Percentiles rank a stretch among this genome's conserved stretches.
Evolutionary conservation across 2,113 vertebrate genomes (phyloP).

Genomic region (Oncorhynchus masou): DNA sequence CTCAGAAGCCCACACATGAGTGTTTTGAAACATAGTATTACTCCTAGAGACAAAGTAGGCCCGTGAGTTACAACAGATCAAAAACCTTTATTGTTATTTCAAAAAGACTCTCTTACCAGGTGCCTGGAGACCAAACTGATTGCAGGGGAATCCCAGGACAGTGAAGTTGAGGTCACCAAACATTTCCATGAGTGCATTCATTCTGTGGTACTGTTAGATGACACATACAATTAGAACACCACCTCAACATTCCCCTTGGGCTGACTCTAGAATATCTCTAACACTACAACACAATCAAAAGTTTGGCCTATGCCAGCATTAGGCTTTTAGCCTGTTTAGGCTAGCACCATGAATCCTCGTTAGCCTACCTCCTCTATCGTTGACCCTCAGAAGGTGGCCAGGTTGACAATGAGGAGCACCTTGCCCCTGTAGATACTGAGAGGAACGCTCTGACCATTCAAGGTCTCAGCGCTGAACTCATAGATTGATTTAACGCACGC

Average conservation of each 20-base stretch:
- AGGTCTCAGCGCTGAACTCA: slow-evolving; percentile 71
- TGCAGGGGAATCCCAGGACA: slow-evolving; percentile 76
- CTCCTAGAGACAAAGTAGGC: no score
- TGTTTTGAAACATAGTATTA: no score
- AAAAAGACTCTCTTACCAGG: slow-evolving; percentile 63
- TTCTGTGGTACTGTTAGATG: slow-evolving; percentile 67
- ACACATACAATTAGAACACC: slow-evolving; percentile 4
- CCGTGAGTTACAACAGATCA: neutral
- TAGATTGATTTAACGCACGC: slow-evolving; percentile 62
- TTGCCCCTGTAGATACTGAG: slow-evolving; percentile 65
- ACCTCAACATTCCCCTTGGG: slow-evolving; percentile 6
- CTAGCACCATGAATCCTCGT: neutral
- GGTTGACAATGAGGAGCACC: slow-evolving; percentile 75
- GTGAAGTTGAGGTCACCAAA: slow-evolving; percentile 67
- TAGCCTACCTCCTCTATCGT: slow-evolving; percentile 74
- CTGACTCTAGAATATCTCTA: neutral
- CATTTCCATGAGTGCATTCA: slow-evolving; percentile 81
- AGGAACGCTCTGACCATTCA: slow-evolving; percentile 66
- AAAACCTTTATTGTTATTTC: neutral
- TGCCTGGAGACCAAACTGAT: slow-evolving; percentile 79
- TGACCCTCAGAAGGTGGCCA: slow-evolving; percentile 80
- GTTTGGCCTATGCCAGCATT: neutral
- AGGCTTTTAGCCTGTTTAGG: neutral
- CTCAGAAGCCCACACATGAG: no score
- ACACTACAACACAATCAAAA: neutral